A percentile compares a stretch with the other conserved stretches of the same genome.
Conservation (phyloP, 2,888 invertebrate genomes). For the Tipula lateralis region DNA sequence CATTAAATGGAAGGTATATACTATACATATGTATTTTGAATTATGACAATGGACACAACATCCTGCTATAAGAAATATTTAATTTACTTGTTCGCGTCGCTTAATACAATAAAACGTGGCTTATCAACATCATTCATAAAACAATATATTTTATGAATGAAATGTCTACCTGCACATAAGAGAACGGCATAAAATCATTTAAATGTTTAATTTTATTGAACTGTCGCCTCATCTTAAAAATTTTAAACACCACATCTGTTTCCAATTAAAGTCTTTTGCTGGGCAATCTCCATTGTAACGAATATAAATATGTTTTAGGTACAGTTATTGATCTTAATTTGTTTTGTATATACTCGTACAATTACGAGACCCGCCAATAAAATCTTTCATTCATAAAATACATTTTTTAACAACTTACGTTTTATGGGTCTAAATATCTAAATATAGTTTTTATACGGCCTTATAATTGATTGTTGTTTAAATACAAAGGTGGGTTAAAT, state of each 20-base stretch:
- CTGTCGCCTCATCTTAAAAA: not conserved
- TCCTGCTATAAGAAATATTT: not conserved
- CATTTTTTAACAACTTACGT: not conserved
- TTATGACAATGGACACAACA: not conserved
- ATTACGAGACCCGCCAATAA: not conserved
- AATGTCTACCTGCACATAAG: not conserved
- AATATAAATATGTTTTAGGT: not conserved
- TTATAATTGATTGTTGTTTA: not conserved
- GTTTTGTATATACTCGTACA: not conserved
- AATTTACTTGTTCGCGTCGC: not conserved
- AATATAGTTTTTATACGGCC: not conserved
- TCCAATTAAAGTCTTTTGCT: not conserved
- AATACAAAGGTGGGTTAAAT: not conserved
- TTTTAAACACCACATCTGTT: not conserved
- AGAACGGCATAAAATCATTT: not conserved
- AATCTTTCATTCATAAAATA: constrained; percentile 7
- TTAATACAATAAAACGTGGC: not conserved
- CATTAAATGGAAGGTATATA: no score
- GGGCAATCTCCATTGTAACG: not conserved
- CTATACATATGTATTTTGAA: not conserved
- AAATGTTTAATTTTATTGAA: not conserved
- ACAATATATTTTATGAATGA: not conserved
- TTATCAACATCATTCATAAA: not conserved
- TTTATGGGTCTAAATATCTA: not conserved
- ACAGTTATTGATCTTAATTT: not conserved